Evolutionary conservation across 2,888 invertebrate species (phyloP).

Genomic region (Charanyca ferruginea): DNA sequence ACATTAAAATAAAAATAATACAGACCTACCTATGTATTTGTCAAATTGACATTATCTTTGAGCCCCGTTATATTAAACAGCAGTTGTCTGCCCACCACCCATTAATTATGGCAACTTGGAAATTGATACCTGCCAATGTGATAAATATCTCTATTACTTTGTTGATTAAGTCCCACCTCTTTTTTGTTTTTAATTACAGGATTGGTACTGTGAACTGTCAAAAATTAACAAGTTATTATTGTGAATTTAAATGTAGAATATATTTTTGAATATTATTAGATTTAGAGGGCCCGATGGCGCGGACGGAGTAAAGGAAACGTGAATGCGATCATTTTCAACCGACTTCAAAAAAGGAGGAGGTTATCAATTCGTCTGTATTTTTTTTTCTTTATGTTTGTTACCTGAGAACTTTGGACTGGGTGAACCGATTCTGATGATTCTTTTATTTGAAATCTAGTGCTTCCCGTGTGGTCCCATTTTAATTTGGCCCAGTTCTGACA

Average conservation of each 20-base stretch:
- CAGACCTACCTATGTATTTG: slow-evolving; percentile 21
- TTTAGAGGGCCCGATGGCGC: too few relatives aligned
- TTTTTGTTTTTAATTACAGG: slow-evolving; percentile 43
- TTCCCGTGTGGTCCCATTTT: too few relatives aligned
- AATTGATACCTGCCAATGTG: slow-evolving; percentile 58
- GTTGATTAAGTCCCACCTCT: slow-evolving; percentile 32
- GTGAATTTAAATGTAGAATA: background rate
- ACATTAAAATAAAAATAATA: slow-evolving; percentile 10
- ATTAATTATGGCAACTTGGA: slow-evolving; percentile 43
- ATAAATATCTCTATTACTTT: slow-evolving; percentile 44
- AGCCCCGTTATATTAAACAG: slow-evolving; percentile 31
- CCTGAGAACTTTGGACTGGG: too few relatives aligned
- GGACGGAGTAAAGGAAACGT: too few relatives aligned
- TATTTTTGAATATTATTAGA: background rate
- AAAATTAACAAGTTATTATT: background rate
- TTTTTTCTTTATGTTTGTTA: too few relatives aligned
- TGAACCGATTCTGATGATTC: too few relatives aligned
- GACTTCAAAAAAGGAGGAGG: too few relatives aligned
- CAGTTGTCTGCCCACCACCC: slow-evolving; percentile 19
- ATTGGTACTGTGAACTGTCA: background rate
- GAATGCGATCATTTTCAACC: too few relatives aligned
- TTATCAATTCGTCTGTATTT: too few relatives aligned
- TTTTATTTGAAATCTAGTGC: too few relatives aligned
- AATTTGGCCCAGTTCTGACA: too few relatives aligned
- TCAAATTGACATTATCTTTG: slow-evolving; percentile 48